A percentile compares a stretch with the other conserved stretches of the same genome.
phyloP scores from a whole-genome alignment of 2,797 vertebrate species.

The Acropternis orthonyx region DNA sequence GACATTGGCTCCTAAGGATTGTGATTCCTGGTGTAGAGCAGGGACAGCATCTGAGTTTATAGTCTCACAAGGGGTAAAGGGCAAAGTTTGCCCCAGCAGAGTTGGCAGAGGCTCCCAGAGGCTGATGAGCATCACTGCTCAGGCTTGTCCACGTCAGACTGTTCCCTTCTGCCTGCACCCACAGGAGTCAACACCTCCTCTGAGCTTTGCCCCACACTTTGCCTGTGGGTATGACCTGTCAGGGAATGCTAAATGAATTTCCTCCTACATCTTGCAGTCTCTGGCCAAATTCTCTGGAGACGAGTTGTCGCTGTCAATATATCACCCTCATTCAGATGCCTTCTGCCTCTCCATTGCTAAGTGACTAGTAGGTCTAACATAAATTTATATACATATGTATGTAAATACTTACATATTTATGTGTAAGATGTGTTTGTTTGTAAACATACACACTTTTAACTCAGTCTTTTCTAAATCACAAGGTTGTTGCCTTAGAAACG shows the following conservation, averaged over 20 bases:
- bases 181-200: neutral
- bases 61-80: neutral
- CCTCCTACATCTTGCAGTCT: neutral
- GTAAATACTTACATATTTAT: neutral
- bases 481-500: constrained; percentile 60
- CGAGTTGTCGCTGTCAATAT: rapidly evolving
- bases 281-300: neutral
- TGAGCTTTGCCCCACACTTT: neutral
- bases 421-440: neutral
- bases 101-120: neutral
- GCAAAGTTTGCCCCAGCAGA: neutral
- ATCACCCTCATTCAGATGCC: neutral
- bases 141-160: rapidly evolving
- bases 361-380: neutral
- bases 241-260: neutral
- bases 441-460: constrained; percentile 26
- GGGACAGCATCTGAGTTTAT: neutral
- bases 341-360: neutral
- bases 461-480: neutral
- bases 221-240: neutral
- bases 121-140: neutral
- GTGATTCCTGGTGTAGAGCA: neutral
- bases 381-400: neutral
- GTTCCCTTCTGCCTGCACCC: neutral
- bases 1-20: neutral